A percentile compares a stretch with the other conserved stretches of the same genome.
These are phyloP conservation scores for Notolabrus celidotus DNA, from an alignment of 2,797 vertebrate species.

Conservation along the genomic window DNA sequence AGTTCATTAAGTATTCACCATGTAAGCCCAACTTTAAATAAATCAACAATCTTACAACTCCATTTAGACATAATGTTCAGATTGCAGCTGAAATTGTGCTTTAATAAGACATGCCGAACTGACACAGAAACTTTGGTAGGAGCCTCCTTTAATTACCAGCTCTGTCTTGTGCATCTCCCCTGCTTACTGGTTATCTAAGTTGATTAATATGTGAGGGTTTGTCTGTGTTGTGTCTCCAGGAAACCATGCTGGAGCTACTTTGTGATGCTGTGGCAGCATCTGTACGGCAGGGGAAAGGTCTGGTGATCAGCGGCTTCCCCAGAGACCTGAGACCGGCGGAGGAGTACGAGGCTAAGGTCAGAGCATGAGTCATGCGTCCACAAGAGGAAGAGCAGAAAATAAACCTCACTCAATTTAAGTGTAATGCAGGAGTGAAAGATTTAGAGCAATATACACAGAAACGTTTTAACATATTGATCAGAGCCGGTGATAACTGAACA, in stretches of 20 bases:
- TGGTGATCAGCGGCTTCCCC: constrained; percentile 92
- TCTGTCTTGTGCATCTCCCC: not conserved
- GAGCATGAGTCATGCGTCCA: constrained; percentile 1
- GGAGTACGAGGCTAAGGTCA: constrained; percentile 91
- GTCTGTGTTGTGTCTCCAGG: constrained; percentile 75
- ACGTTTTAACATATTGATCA: too few species aligned
- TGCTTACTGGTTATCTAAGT: not conserved
- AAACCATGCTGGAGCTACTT: constrained; percentile 88
- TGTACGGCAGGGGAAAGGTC: constrained; percentile 83
- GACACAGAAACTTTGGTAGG: too few species aligned
- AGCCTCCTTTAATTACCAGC: too few species aligned
- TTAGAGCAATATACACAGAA: not conserved
- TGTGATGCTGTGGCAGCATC: constrained; percentile 86
- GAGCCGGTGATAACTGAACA: too few species aligned
- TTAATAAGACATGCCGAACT: too few species aligned
- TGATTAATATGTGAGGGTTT: not conserved
- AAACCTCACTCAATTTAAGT: not conserved
- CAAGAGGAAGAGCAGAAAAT: not conserved
- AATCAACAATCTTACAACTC: too few species aligned
- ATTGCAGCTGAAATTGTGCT: too few species aligned
- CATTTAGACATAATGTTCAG: too few species aligned
- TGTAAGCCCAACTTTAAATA: too few species aligned
- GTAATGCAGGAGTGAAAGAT: not conserved
- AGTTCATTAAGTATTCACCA: too few species aligned
- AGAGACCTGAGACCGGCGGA: constrained; percentile 89